A percentile compares a stretch with the other conserved stretches of the same genome.
Evolutionary conservation across 1,140 invertebrate species (phyloP).

Genomic region (Venturia canescens): DNA sequence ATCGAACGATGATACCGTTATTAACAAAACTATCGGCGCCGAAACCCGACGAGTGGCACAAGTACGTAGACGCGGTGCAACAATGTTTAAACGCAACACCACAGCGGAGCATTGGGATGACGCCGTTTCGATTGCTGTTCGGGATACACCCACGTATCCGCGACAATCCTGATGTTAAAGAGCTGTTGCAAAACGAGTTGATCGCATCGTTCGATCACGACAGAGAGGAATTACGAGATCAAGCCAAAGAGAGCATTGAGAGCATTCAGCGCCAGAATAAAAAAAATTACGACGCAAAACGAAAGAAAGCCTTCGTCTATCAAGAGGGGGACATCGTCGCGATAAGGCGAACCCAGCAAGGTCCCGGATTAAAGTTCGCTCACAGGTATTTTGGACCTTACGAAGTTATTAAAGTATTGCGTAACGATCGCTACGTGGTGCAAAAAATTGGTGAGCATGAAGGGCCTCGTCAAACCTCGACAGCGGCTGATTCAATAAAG

Average conservation of each 20-base stretch:
- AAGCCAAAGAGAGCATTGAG: constrained; percentile 59
- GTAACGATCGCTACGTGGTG: constrained; percentile 34
- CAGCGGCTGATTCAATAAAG: too few species aligned
- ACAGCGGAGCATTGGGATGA: not conserved
- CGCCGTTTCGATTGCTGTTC: not conserved
- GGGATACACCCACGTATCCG: not conserved
- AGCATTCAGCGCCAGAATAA: constrained; percentile 59
- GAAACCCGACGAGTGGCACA: not conserved
- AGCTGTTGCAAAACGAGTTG: not conserved
- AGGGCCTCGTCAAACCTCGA: too few species aligned
- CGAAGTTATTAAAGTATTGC: constrained; percentile 40
- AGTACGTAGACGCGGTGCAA: not conserved
- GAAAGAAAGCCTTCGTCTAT: too few species aligned
- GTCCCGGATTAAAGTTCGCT: constrained; percentile 62
- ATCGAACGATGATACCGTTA: not conserved
- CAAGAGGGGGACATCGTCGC: too few species aligned
- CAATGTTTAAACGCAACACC: constrained; percentile 19
- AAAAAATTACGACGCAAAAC: too few species aligned
- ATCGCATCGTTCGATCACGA: not conserved
- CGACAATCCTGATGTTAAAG: not conserved
- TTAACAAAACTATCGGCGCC: constrained; percentile 9
- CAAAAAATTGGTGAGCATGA: constrained; percentile 42
- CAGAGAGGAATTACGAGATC: constrained; percentile 41
- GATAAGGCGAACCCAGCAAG: too few species aligned
- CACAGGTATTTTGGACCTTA: constrained; percentile 69